These are phyloP conservation scores for Cephus sareptanus DNA, from an alignment of 2,888 invertebrate species.

Conservation along the genomic window DNA sequence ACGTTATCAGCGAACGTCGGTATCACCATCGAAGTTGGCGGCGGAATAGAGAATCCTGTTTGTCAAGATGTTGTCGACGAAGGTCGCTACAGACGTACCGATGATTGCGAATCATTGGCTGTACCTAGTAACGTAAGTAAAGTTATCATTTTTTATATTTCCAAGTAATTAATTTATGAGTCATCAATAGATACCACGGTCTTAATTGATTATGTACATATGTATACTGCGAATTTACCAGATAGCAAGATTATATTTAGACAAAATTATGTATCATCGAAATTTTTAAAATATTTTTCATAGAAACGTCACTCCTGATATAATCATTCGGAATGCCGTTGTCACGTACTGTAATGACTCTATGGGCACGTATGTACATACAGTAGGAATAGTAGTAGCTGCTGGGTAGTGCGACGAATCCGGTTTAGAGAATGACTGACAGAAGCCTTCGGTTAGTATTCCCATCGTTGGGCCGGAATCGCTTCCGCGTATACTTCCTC, in stretches of 20 bases:
- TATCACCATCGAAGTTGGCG: not conserved
- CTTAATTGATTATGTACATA: not conserved
- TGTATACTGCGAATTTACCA: not conserved
- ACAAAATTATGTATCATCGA: not conserved
- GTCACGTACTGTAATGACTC: not conserved
- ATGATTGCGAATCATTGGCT: not conserved
- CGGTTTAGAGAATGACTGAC: not conserved
- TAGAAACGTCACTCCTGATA: not conserved
- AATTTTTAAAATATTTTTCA: not conserved
- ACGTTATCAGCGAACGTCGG: not conserved
- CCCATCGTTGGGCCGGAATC: not conserved
- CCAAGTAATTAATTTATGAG: not conserved
- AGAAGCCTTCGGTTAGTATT: not conserved
- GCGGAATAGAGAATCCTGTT: conserved; percentile 1
- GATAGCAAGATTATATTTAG: not conserved
- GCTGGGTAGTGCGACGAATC: not conserved
- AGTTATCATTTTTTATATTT: not conserved
- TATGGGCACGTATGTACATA: not conserved
- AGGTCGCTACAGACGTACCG: not conserved
- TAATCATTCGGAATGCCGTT: not conserved
- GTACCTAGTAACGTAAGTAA: not conserved
- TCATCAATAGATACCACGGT: not conserved
- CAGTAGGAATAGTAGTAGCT: not conserved
- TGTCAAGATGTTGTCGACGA: conserved; percentile 6
- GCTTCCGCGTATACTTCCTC: not conserved